A percentile compares a stretch with the other conserved stretches of the same genome.
Evolutionary conservation across 2,797 vertebrate genomes (phyloP).

Genomic region (Girardinus metallicus): DNA sequence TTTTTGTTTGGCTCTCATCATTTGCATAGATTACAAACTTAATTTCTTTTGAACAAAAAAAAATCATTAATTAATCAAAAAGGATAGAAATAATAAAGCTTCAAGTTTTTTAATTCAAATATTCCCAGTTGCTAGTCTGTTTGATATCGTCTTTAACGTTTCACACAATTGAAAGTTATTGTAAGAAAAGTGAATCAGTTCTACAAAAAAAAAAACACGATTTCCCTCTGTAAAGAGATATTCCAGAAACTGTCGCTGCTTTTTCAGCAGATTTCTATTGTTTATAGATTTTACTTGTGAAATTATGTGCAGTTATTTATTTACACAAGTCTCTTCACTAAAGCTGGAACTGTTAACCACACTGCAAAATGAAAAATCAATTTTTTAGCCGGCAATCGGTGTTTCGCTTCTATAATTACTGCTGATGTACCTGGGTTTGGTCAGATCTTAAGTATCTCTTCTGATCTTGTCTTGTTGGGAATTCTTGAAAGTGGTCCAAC

Average conservation of each 20-base stretch:
- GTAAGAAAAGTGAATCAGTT: neutral
- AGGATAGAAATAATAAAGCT: neutral
- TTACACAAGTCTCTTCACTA: too few species aligned
- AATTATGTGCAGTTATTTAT: neutral
- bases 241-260: neutral
- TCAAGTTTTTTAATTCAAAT: neutral
- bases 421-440: neutral
- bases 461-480: neutral
- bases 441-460: neutral
- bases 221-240: neutral
- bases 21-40: too few species aligned
- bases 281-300: neutral
- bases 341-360: neutral
- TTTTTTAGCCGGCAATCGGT: neutral
- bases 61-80: neutral
- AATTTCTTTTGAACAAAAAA: neutral
- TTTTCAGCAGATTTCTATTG: neutral
- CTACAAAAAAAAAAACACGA: neutral
- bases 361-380: rapidly evolving
- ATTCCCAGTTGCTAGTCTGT: neutral
- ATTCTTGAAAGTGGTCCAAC: neutral
- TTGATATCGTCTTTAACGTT: neutral
- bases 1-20: neutral
- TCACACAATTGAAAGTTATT: neutral
- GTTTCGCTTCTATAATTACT: neutral